Percentiles rank a stretch among this genome's conserved stretches.
Evolutionary conservation across 2,888 invertebrate species (phyloP).

Genomic region (Dasysyrphus albostriatus): DNA sequence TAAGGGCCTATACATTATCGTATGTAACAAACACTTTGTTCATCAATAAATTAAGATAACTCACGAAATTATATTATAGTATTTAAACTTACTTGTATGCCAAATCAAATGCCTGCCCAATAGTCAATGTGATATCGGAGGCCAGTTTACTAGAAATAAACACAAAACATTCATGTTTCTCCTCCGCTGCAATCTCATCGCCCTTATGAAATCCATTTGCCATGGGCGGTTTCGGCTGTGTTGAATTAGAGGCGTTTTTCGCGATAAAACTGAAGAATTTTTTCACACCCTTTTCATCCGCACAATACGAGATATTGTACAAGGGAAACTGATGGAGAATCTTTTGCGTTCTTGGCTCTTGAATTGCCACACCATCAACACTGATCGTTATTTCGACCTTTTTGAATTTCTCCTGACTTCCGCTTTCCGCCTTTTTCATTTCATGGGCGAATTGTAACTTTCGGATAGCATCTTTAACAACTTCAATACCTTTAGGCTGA

Average conservation of each 20-base stretch:
- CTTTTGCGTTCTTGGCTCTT: slow-evolving; percentile 90
- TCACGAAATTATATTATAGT: too few species aligned
- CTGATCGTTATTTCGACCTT: slow-evolving; percentile 98
- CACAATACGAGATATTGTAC: slow-evolving; percentile 99
- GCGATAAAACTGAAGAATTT: slow-evolving; percentile 91
- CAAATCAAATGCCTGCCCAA: slow-evolving; percentile 99
- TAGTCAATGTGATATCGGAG: slow-evolving; percentile 98
- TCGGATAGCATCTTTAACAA: slow-evolving; percentile 98
- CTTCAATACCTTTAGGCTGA: slow-evolving; percentile 98
- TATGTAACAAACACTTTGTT: too few species aligned
- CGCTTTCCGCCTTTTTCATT: slow-evolving; percentile 94
- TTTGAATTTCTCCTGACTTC: slow-evolving; percentile 91
- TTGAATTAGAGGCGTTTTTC: slow-evolving; percentile 78
- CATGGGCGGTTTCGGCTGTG: slow-evolving; percentile 64
- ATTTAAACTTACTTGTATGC: slow-evolving; percentile 90
- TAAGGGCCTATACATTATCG: too few species aligned
- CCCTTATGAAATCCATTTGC: slow-evolving; percentile 76
- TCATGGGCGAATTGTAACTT: slow-evolving; percentile 97
- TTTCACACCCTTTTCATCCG: slow-evolving; percentile 99
- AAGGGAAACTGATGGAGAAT: slow-evolving; percentile 97
- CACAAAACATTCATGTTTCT: slow-evolving; percentile 97
- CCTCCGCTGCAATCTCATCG: slow-evolving; percentile 84
- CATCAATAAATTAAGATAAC: too few species aligned
- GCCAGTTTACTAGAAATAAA: slow-evolving; percentile 98
- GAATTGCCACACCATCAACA: slow-evolving; percentile 97